Percentiles rank a stretch among this genome's conserved stretches.
These are phyloP conservation scores for Carcina quercana DNA, from an alignment of 2,888 invertebrate genomes.

Conservation along the genomic window DNA sequence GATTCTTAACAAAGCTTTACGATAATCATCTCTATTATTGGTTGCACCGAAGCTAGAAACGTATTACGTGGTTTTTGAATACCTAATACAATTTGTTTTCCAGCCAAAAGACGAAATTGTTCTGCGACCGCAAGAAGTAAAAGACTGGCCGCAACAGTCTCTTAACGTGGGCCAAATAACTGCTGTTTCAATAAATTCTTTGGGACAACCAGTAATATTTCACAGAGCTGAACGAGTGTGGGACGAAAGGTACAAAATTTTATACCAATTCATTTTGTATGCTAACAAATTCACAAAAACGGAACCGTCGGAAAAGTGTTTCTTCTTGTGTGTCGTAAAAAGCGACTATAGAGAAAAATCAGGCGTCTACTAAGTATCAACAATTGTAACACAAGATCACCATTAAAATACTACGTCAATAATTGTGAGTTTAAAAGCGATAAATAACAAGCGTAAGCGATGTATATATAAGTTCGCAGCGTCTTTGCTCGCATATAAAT, in stretches of 20 bases:
- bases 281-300: slow-evolving; percentile 1
- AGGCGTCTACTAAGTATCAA: too few species aligned
- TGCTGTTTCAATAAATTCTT: slow-evolving; percentile 87
- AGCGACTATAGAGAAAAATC: too few species aligned
- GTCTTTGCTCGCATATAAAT: too few species aligned
- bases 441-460: background rate
- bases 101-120: slow-evolving; percentile 67
- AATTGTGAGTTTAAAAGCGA: background rate
- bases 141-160: slow-evolving; percentile 76
- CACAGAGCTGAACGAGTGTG: slow-evolving; percentile 87
- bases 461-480: too few species aligned
- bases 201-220: slow-evolving; percentile 88
- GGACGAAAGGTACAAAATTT: slow-evolving; percentile 79
- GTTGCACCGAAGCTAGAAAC: too few species aligned
- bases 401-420: too few species aligned
- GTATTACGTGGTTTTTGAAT: too few species aligned
- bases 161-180: slow-evolving; percentile 87
- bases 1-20: too few species aligned
- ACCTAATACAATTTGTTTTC: slow-evolving; percentile 15
- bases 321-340: too few species aligned
- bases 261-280: background rate
- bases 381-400: too few species aligned
- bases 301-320: too few species aligned
- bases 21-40: too few species aligned
- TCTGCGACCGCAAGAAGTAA: slow-evolving; percentile 77